Evolutionary conservation across 1,140 invertebrate species (phyloP).

Genomic region (Bombus cullumanus): DNA sequence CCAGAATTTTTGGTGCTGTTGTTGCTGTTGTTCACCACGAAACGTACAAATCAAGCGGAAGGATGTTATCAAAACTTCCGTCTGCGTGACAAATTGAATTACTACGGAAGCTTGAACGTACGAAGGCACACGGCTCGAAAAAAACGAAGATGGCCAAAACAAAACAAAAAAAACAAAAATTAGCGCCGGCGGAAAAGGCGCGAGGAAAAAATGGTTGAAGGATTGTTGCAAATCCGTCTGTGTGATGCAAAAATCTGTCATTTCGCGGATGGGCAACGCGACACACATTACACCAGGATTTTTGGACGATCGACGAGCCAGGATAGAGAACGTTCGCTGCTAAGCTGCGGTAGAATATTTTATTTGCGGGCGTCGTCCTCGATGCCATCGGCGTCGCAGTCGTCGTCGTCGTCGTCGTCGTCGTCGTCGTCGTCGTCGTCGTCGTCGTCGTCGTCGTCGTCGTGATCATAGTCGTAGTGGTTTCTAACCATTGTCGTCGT

Average conservation of each 20-base stretch:
- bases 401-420: background rate
- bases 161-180: constrained; percentile 6
- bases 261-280: constrained; percentile 15
- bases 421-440: no score
- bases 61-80: constrained; percentile 73
- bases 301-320: constrained; percentile 52
- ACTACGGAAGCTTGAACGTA: constrained; percentile 58
- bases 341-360: constrained; percentile 44
- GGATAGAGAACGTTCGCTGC: constrained; percentile 4
- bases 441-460: background rate
- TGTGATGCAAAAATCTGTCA: constrained; percentile 60
- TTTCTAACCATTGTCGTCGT: constrained; percentile 34
- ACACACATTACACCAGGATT: constrained; percentile 50
- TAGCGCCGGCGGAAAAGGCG: background rate
- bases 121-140: constrained; percentile 50
- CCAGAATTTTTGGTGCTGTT: constrained; percentile 27
- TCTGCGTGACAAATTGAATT: constrained; percentile 72
- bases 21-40: constrained; percentile 33
- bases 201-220: constrained; percentile 12
- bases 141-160: background rate
- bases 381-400: background rate
- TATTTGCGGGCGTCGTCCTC: constrained; percentile 40
- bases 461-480: background rate
- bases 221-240: constrained; percentile 57
- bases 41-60: constrained; percentile 70